Base-by-base conservation (phyloP, 2,113 vertebrate species). In the Caloenas nicobarica region DNA sequence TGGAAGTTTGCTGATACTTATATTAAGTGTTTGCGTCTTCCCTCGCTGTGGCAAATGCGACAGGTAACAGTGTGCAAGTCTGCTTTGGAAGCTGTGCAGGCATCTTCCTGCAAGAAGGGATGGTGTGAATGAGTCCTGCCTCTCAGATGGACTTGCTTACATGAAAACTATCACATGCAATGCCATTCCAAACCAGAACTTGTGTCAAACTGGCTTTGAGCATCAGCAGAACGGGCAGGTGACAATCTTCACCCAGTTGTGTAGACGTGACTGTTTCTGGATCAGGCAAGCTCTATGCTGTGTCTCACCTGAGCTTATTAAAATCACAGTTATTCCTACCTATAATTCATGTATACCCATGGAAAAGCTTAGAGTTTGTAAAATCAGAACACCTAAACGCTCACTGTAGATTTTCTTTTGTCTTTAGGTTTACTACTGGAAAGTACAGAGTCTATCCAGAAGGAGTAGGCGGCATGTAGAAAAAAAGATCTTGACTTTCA, bases 371-470 rank as follows among this genome's bases (percentile, higher is more conserved):
- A 34, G 50, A 13, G 9, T 77, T 57, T 44, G 50, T 80, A 70
- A 60, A 73, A 65, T 72, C 62, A 61, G 28, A 92, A 22, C 17
- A 38, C 31, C 34, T 77, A 36, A 88, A 19, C 23, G 33, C 60
- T 91, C 51, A 90, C 34, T 68, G 9, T 34, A 70, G 50, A 8
- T 83, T 92, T 64, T 78, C 61, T 69, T 91, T 89, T 44, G 28
- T 81, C 53, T 86, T 95, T 95, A 99, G 99, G 98, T 99, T 88
- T 99, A 99, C 97, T 99, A 99, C 96, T 99, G 98, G 99, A 99
- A 98, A 95, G 97, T 98, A 25, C 98, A 97, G 88, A 98, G 93
- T 95, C 97, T 98, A 34, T 98, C 98, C 88, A 98, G 98, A 87
- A 98, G 99, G 96, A 98, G 97, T 95, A 97, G 97, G 14, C 98